Conservation (phyloP, 2,888 invertebrate species). For the Sipha maydis region DNA sequence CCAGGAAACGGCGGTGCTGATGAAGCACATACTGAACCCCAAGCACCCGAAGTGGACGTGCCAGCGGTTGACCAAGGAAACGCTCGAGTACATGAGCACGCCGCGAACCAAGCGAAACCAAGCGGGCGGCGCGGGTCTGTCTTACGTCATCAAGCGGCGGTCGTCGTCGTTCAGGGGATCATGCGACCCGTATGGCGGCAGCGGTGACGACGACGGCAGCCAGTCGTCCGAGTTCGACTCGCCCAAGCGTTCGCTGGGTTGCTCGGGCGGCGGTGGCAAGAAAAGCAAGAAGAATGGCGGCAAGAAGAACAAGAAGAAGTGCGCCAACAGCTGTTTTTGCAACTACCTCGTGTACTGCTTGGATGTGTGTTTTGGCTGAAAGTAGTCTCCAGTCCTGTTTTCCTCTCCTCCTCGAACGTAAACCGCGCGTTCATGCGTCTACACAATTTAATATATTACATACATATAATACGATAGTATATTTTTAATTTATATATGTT, state of each 20-base stretch:
- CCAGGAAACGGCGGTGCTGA: conserved; percentile 69
- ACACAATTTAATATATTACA: too few species aligned
- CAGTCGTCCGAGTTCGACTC: conserved; percentile 47
- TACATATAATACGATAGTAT: background rate
- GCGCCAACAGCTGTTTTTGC: conserved; percentile 70
- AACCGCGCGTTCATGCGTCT: too few species aligned
- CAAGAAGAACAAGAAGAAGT: conserved; percentile 66
- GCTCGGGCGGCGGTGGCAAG: background rate
- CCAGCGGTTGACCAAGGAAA: conserved; percentile 50
- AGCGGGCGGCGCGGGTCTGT: conserved; percentile 3
- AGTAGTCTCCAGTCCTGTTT: background rate
- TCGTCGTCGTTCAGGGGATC: conserved; percentile 16
- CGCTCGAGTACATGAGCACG: conserved; percentile 40
- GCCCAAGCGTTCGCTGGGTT: conserved; percentile 28
- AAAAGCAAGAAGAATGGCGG: conserved; percentile 34
- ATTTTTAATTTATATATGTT: background rate
- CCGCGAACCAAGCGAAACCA: conserved; percentile 6
- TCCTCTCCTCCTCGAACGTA: background rate
- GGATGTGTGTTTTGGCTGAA: conserved; percentile 54
- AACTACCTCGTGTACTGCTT: conserved; percentile 68
- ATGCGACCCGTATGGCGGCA: background rate
- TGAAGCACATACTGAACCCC: conserved; percentile 65
- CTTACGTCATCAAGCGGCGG: conserved; percentile 58
- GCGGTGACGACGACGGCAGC: background rate
- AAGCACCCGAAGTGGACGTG: conserved; percentile 51